phyloP scores from a whole-genome alignment of 2,797 vertebrate species.

The Neosilurus hyrtlii region DNA sequence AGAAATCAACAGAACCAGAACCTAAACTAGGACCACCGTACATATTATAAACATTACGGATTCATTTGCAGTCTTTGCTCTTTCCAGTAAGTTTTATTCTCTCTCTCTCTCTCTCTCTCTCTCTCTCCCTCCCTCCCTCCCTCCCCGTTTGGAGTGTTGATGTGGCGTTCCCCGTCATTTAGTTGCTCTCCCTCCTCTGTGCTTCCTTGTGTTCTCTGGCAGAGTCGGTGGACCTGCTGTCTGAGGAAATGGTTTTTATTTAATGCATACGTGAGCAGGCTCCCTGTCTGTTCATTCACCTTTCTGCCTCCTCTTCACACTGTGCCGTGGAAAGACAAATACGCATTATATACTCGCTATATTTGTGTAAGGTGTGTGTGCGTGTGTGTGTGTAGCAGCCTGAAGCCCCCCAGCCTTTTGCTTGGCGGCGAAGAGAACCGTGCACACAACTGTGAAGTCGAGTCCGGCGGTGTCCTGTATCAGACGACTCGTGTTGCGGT shows the following conservation, averaged over 20 bases:
- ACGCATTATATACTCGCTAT: constrained; percentile 49
- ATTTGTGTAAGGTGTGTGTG: constrained; percentile 40
- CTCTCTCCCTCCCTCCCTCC: too few species aligned
- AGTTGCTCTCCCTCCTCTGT: constrained; percentile 37
- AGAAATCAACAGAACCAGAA: neutral
- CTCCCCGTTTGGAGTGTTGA: neutral
- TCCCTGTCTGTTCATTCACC: constrained; percentile 54
- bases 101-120: too few species aligned
- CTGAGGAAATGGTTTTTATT: constrained; percentile 64
- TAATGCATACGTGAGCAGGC: constrained; percentile 66
- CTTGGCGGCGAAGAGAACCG: neutral
- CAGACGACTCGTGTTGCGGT: neutral
- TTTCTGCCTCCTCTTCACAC: constrained; percentile 39
- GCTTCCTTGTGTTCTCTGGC: constrained; percentile 45
- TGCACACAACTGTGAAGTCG: neutral
- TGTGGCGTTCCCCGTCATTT: constrained; percentile 52
- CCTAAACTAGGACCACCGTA: too few species aligned
- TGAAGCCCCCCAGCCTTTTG: constrained; percentile 4
- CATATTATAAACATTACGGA: neutral
- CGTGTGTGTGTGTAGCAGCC: constrained; percentile 19
- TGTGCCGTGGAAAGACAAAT: constrained; percentile 30
- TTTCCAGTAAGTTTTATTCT: neutral
- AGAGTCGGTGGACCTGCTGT: constrained; percentile 55
- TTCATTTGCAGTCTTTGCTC: neutral
- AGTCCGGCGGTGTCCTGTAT: neutral